phyloP scores from a whole-genome alignment of 2,888 invertebrate genomes.

The Drosophila subquinaria region DNA sequence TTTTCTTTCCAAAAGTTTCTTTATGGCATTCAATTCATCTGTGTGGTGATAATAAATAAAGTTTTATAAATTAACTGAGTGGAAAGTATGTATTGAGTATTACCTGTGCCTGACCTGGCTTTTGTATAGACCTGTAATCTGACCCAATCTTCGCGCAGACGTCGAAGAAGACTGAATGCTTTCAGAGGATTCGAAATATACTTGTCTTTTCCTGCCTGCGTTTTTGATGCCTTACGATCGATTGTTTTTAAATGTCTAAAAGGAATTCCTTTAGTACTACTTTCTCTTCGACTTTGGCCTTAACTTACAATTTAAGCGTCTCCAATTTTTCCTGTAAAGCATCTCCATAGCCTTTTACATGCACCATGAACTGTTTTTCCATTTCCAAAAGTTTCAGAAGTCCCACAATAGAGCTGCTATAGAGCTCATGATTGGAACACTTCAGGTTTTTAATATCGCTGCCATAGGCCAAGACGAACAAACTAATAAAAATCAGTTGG shows the following conservation, averaged over 20 bases:
- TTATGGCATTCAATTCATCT: constrained; percentile 31
- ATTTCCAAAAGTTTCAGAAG: constrained; percentile 28
- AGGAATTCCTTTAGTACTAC: not conserved
- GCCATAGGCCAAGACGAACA: not conserved
- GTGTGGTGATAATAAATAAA: not conserved
- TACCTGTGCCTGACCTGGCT: constrained; percentile 31
- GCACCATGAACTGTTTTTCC: constrained; percentile 45
- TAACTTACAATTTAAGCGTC: constrained; percentile 42
- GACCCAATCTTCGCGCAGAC: constrained; percentile 59
- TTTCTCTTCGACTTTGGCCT: not conserved
- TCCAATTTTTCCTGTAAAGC: constrained; percentile 44
- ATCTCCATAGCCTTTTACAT: constrained; percentile 34
- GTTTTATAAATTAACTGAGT: not conserved
- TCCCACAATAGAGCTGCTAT: constrained; percentile 44
- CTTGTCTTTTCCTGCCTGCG: constrained; percentile 11
- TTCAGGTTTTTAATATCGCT: not conserved
- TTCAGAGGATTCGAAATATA: constrained; percentile 56
- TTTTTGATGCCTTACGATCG: not conserved
- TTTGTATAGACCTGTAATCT: constrained; percentile 28
- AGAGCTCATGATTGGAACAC: not conserved
- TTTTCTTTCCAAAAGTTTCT: constrained; percentile 17
- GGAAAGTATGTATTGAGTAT: not conserved
- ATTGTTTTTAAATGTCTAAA: constrained; percentile 42
- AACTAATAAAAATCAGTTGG: not conserved
- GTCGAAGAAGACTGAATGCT: constrained; percentile 51